These are phyloP conservation scores for Caradrina clavipalpis DNA, from an alignment of 2,888 invertebrate genomes.

Conservation along the genomic window DNA sequence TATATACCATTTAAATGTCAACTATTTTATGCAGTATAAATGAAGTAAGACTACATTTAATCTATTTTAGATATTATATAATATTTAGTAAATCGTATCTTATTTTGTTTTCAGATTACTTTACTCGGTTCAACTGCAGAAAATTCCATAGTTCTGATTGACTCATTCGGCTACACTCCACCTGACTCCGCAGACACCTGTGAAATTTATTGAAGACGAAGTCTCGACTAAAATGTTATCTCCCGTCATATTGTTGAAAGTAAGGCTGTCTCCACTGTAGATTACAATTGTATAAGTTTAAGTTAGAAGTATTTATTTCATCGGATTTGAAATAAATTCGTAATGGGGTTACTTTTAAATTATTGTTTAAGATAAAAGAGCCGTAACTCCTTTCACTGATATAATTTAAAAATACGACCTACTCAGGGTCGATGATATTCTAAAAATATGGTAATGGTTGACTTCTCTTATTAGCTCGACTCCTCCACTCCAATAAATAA, in stretches of 20 bases:
- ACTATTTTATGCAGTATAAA: neutral
- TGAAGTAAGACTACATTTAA: neutral
- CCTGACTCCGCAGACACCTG: constrained; percentile 64
- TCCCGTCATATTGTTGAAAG: constrained; percentile 50
- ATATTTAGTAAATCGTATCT: neutral
- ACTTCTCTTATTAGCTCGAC: constrained; percentile 13
- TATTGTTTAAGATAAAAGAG: constrained; percentile 2
- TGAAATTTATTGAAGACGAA: constrained; percentile 60
- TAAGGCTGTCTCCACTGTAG: constrained; percentile 36
- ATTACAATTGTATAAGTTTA: constrained; percentile 36
- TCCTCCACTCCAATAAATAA: neutral
- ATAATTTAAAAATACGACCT: constrained; percentile 13
- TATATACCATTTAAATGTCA: too few relatives aligned
- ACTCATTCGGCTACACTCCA: constrained; percentile 75
- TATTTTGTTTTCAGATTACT: constrained; percentile 69
- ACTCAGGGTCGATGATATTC: constrained; percentile 15
- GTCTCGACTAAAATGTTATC: constrained; percentile 29
- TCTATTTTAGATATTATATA: neutral
- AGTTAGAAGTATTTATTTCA: constrained; percentile 29
- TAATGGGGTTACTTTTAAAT: neutral
- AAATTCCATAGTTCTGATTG: constrained; percentile 71
- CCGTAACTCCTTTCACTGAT: constrained; percentile 4
- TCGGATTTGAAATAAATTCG: constrained; percentile 16
- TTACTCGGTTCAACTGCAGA: constrained; percentile 69
- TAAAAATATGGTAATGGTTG: neutral